phyloP scores from a whole-genome alignment of 2,888 invertebrate genomes.

The Pocota personata region DNA sequence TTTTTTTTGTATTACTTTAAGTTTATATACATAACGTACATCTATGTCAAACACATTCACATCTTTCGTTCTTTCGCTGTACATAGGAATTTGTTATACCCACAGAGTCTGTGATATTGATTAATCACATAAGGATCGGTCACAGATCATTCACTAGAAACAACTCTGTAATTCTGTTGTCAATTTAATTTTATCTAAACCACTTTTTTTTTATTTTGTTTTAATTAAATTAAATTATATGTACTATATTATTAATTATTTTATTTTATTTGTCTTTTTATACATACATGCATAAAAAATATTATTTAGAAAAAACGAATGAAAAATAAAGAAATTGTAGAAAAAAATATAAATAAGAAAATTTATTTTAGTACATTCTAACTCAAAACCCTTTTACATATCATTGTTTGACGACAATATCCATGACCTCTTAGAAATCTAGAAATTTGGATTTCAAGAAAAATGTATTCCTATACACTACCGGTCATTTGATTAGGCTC shows the following conservation, averaged over 20 bases:
- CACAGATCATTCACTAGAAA: constrained; percentile 3
- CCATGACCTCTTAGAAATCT: no score
- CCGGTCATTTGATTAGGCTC: no score
- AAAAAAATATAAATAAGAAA: not conserved
- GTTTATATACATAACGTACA: constrained; percentile 6
- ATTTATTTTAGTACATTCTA: no score
- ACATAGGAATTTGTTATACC: constrained; percentile 21
- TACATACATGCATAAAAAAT: not conserved
- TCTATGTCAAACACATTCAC: not conserved
- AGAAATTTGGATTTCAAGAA: no score
- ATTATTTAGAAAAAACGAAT: not conserved
- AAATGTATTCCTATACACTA: no score
- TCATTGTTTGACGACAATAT: no score
- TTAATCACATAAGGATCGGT: not conserved
- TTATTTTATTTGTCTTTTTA: constrained; percentile 23
- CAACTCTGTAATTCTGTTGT: constrained; percentile 14
- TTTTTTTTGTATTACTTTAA: constrained; percentile 13
- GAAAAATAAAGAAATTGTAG: not conserved
- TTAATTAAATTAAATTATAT: constrained; percentile 40
- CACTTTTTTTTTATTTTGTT: constrained; percentile 5
- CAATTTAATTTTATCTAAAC: constrained; percentile 5
- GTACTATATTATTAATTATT: constrained; percentile 2
- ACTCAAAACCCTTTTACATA: no score
- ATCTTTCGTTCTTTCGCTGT: constrained; percentile 28
- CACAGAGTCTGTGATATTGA: constrained; percentile 23